Evolutionary conservation across 1,140 invertebrate species (phyloP).

Genomic region (Zaprionus davidi): DNA sequence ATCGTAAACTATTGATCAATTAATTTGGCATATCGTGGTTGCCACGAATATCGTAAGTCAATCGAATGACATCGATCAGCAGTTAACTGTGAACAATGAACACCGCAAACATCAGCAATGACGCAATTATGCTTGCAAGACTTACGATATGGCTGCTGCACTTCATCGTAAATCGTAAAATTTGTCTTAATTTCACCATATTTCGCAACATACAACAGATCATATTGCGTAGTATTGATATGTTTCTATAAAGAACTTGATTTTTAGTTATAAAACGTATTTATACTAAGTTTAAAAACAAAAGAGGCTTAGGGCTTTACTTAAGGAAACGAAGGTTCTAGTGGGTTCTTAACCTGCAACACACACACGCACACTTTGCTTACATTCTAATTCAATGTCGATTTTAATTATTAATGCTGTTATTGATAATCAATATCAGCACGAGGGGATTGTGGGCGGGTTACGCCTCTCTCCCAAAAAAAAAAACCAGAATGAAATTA

Average conservation of each 20-base stretch:
- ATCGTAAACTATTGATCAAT: neutral
- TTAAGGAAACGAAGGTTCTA: neutral
- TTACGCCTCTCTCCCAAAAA: neutral
- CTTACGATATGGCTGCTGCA: neutral
- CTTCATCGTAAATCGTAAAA: neutral
- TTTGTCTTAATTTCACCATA: neutral
- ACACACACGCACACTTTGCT: neutral
- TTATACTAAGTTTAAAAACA: neutral
- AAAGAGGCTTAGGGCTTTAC: neutral
- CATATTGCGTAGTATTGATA: neutral
- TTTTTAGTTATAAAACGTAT: neutral
- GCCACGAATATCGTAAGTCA: neutral
- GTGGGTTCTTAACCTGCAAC: neutral
- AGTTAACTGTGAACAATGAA: no score
- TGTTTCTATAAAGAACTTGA: neutral
- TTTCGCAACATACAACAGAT: neutral
- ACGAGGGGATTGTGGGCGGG: neutral
- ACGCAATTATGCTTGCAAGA: neutral
- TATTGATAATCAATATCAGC: neutral
- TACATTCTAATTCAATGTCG: neutral
- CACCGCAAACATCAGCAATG: neutral
- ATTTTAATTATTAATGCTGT: neutral
- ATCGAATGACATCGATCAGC: neutral
- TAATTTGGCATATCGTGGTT: neutral
- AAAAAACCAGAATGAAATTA: neutral